A percentile compares a stretch with the other conserved stretches of the same genome.
Evolutionary conservation across 2,888 invertebrate species (phyloP).

Genomic region (Phengaris arion): DNA sequence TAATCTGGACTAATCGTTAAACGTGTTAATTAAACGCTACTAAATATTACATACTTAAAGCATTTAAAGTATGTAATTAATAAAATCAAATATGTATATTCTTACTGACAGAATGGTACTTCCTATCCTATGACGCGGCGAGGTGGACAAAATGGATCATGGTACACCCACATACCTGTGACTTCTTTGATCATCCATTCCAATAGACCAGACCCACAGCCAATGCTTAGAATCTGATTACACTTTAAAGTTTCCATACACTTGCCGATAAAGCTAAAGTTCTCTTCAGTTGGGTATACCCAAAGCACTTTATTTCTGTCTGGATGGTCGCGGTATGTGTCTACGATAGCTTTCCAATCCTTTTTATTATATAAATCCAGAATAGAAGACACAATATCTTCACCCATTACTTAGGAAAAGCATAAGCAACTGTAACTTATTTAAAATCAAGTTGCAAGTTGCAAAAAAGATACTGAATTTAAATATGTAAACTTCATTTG

Average conservation of each 20-base stretch:
- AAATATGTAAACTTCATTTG: too few species aligned
- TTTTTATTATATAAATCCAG: constrained; percentile 60
- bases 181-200: constrained; percentile 87
- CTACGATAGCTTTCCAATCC: constrained; percentile 72
- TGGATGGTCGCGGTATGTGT: constrained; percentile 69
- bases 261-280: constrained; percentile 79
- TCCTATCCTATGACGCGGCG: too few species aligned
- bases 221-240: constrained; percentile 82
- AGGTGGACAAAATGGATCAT: too few species aligned
- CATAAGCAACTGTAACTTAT: background rate
- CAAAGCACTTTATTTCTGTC: constrained; percentile 82
- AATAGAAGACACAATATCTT: constrained; percentile 61
- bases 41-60: too few species aligned
- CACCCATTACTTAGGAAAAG: constrained; percentile 50
- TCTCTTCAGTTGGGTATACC: constrained; percentile 85
- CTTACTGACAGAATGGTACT: too few species aligned
- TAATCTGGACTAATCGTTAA: too few species aligned
- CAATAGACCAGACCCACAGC: constrained; percentile 89
- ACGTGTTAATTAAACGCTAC: too few species aligned
- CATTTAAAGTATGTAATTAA: too few species aligned
- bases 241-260: constrained; percentile 66
- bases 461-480: background rate
- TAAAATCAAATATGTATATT: too few species aligned
- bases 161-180: constrained; percentile 71
- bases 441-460: background rate